Conservation (phyloP, 37 sponge, comb jelly and placozoan genomes). For the Lycopodina hypogea region DNA sequence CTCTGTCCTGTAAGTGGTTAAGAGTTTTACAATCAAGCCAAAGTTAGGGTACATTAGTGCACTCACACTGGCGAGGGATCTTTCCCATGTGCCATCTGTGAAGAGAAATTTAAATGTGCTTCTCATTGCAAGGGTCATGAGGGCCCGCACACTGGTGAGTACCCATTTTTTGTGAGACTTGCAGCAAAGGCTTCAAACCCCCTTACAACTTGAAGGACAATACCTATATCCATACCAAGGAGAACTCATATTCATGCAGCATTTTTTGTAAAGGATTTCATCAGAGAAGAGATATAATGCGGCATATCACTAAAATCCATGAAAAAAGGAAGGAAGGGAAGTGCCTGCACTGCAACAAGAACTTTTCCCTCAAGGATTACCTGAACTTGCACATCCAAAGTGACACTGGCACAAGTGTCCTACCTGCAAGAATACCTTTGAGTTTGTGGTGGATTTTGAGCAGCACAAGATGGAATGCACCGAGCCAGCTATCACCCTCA, state of each 20-base stretch:
- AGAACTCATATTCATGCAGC: conserved; percentile 28
- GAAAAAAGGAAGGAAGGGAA: conserved; percentile 25
- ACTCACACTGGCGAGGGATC: conserved; percentile 16
- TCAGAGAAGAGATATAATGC: conserved; percentile 34
- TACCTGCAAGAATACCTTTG: conserved; percentile 18
- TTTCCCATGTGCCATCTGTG: conserved; percentile 23
- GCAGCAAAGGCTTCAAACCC: conserved; percentile 27
- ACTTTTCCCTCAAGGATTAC: conserved; percentile 38
- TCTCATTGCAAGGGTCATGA: conserved; percentile 26
- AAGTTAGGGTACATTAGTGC: conserved; percentile 14
- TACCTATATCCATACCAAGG: conserved; percentile 24
- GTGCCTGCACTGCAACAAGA: conserved; percentile 12
- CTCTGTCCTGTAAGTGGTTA: conserved; percentile 18
- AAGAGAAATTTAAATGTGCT: conserved; percentile 4
- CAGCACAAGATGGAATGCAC: conserved; percentile 2
- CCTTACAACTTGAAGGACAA: conserved; percentile 28
- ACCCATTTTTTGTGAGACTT: conserved; percentile 12
- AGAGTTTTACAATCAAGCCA: conserved; percentile 27
- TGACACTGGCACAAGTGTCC: conserved; percentile 24
- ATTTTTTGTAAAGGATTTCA: conserved; percentile 29
- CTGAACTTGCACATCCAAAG: conserved; percentile 29
- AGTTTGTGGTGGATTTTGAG: neutral
- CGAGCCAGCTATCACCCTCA: neutral
- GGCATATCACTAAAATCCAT: conserved; percentile 25
- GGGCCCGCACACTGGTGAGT: conserved; percentile 32